phyloP scores from a whole-genome alignment of 1,140 invertebrate species.

The Colletes gigas region DNA sequence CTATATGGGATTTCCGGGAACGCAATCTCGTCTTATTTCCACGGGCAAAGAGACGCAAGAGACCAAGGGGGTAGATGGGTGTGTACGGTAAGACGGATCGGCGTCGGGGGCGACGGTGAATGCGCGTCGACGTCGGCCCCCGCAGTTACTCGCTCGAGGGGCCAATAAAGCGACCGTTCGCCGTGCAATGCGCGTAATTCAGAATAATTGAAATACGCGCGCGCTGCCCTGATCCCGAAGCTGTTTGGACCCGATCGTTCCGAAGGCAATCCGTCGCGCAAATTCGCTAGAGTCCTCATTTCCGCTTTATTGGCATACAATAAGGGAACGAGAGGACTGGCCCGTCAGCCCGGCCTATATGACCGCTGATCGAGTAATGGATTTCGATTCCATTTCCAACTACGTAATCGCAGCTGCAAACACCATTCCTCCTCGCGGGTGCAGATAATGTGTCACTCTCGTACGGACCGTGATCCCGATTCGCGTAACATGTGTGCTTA shows the following conservation, averaged over 20 bases:
- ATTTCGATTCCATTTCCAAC: constrained; percentile 25
- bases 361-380: constrained; percentile 32
- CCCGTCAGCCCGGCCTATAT: neutral
- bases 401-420: constrained; percentile 28
- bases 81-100: constrained; percentile 38
- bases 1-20: constrained; percentile 58
- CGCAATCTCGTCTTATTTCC: constrained; percentile 64
- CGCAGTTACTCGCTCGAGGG: constrained; percentile 25
- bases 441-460: constrained; percentile 29
- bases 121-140: constrained; percentile 5
- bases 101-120: neutral
- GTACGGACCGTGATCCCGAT: constrained; percentile 4
- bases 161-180: constrained; percentile 51
- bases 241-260: constrained; percentile 21
- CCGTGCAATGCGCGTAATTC: constrained; percentile 41
- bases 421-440: constrained; percentile 25
- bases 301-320: constrained; percentile 36
- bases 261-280: constrained; percentile 20
- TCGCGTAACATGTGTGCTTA: constrained; percentile 13
- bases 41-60: constrained; percentile 9
- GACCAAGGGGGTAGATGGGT: constrained; percentile 33
- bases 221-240: constrained; percentile 1
- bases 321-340: constrained; percentile 7
- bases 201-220: constrained; percentile 62
- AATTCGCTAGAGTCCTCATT: constrained; percentile 40